Percentiles rank a stretch among this genome's conserved stretches.
Conservation (phyloP, 1,140 invertebrate genomes). For the Diabrotica virgifera region DNA sequence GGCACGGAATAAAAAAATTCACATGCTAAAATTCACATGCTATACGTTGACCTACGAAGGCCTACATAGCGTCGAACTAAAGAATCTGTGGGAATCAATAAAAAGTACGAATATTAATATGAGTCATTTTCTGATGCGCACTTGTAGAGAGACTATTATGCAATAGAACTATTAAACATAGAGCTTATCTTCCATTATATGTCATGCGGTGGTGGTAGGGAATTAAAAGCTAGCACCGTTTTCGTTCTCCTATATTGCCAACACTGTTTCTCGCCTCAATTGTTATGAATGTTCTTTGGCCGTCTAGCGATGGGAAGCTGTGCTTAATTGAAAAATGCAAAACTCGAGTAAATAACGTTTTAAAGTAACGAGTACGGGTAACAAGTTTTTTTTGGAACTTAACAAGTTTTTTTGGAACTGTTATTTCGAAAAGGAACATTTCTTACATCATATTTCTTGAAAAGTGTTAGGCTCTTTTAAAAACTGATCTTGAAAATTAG, state of each 20-base stretch:
- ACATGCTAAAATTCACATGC: no score
- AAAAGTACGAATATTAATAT: no score
- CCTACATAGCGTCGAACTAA: no score
- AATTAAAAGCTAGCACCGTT: slow-evolving; percentile 35
- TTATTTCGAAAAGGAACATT: no score
- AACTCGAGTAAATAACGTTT: background rate
- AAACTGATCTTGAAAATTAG: no score
- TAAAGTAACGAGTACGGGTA: background rate
- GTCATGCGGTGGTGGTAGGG: slow-evolving; percentile 47
- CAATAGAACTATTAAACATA: slow-evolving; percentile 51
- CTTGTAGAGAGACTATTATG: slow-evolving; percentile 47
- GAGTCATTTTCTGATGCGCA: slow-evolving; percentile 54
- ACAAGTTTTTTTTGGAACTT: no score
- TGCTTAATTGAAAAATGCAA: background rate
- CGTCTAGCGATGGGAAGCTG: slow-evolving; percentile 22
- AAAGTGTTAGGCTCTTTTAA: no score
- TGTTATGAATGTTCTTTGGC: slow-evolving; percentile 36
- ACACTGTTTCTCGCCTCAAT: slow-evolving; percentile 40
- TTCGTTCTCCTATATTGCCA: slow-evolving; percentile 31
- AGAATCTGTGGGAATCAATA: no score
- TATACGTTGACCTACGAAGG: no score
- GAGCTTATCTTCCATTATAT: slow-evolving; percentile 49
- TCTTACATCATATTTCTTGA: no score
- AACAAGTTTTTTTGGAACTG: no score
- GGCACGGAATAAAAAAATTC: no score